Evolutionary conservation across 2,888 invertebrate genomes (phyloP), one percentile per base, ranked within the genome.

Genomic region (Chrysolina haemoptera): DNA sequence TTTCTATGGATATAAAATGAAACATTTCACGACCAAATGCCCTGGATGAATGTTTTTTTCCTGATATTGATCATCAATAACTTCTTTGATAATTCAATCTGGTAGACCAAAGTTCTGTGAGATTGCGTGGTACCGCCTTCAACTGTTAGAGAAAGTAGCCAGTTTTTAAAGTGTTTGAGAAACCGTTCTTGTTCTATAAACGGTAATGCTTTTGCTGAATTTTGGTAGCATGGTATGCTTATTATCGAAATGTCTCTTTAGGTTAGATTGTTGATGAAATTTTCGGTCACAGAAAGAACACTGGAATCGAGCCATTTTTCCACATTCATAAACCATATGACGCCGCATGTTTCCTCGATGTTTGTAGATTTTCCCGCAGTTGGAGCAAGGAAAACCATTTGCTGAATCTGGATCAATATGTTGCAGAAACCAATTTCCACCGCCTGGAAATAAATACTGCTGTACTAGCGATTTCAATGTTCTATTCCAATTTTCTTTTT

Each of bases 341-440:
- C 93, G 89, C 86, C 93, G 93, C 83, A 95, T 90, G 77, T 94
- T 94, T 81, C 94, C 93, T 85, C 94, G 94, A 88, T 93, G 93
- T 89, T 93, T 93, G 91, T 96, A 96, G 82, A 93, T 91, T 89
- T 95, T 96, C 80, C 94, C 94, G 88, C 96, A 96, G 83, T 90
- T 91, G 83, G 90, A 91, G 89, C 94, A 94, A 76, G 88, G 86
- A 81, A 84, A 85, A 80, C 85, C 85, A 79, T 79, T 80, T 77
- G 82, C 72, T 68, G 82, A 76, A 78, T 83, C 83, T 70, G 82
- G 82, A 79, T 85, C 83, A 77, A 84, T 82, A 78, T 85, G 84
- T 75, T 80, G 82, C 71, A 84, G 84, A 83, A 82, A 84, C 85
- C 85, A 85, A 78, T 81, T 79, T 74, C 81, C 82, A 77, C 79